phyloP scores from a whole-genome alignment of 2,888 invertebrate species.

The Tiliacea citrago region DNA sequence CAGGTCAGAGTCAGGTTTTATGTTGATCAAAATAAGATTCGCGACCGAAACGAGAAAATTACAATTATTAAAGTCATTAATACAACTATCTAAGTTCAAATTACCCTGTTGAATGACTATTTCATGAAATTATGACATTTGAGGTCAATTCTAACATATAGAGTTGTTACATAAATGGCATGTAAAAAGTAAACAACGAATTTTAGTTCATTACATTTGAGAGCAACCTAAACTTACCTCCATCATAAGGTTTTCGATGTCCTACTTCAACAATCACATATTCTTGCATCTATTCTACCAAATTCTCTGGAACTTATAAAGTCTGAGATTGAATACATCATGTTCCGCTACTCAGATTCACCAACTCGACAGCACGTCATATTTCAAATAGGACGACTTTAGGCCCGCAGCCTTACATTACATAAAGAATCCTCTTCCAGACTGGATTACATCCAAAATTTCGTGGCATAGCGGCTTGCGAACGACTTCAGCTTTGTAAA shows the following conservation, averaged over 20 bases:
- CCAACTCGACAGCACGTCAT: slow-evolving; percentile 16
- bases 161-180: too few relatives aligned
- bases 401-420: slow-evolving; percentile 27
- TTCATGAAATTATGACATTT: too few relatives aligned
- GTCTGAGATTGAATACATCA: slow-evolving; percentile 27
- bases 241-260: slow-evolving; percentile 8
- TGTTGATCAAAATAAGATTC: too few relatives aligned
- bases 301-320: slow-evolving; percentile 19
- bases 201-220: background rate
- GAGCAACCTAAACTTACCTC: background rate
- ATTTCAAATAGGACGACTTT: slow-evolving; percentile 30
- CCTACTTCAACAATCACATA: background rate
- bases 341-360: background rate
- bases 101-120: too few relatives aligned
- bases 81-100: too few relatives aligned
- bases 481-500: slow-evolving; percentile 17
- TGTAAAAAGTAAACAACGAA: background rate
- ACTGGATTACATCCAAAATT: slow-evolving; percentile 35
- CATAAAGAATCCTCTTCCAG: slow-evolving; percentile 16
- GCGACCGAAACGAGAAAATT: too few relatives aligned
- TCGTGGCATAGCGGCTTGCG: slow-evolving; percentile 2
- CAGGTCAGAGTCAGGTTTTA: too few relatives aligned
- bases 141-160: too few relatives aligned
- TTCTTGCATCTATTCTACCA: background rate
- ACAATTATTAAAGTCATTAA: too few relatives aligned